A percentile compares a stretch with the other conserved stretches of the same genome.
These are phyloP conservation scores for Plemyria rubiginata DNA, from an alignment of 2,888 invertebrate species.

Conservation along the genomic window DNA sequence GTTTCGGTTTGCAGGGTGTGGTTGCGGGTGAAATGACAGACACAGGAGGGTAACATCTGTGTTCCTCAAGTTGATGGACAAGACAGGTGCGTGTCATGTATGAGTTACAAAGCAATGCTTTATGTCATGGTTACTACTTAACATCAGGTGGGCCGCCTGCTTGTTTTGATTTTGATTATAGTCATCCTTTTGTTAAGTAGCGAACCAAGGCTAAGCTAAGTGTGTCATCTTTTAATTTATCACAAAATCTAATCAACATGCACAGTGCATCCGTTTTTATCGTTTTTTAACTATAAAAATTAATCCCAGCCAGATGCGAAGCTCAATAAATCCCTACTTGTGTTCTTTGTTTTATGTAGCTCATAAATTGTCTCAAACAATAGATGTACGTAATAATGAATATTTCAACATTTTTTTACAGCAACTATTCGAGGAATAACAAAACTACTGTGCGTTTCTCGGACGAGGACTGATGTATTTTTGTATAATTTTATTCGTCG, in stretches of 20 bases:
- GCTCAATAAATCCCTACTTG: slow-evolving; percentile 61
- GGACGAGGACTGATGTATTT: slow-evolving; percentile 46
- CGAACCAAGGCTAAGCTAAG: neutral
- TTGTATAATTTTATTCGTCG: slow-evolving; percentile 26
- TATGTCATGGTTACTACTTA: no score
- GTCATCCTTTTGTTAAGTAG: no score
- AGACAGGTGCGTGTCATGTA: no score
- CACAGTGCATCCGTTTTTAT: slow-evolving; percentile 65
- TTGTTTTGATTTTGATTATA: no score
- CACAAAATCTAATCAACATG: slow-evolving; percentile 55
- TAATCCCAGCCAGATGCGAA: slow-evolving; percentile 65
- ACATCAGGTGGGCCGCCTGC: no score
- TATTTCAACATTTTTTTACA: slow-evolving; percentile 65
- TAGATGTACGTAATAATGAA: slow-evolving; percentile 67
- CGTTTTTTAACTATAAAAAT: slow-evolving; percentile 58
- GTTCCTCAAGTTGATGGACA: no score
- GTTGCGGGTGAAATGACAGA: no score
- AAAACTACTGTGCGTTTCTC: slow-evolving; percentile 48
- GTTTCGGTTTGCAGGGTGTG: no score
- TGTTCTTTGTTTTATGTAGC: slow-evolving; percentile 48
- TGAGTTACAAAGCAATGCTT: no score
- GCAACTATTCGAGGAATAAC: slow-evolving; percentile 30
- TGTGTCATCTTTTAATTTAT: slow-evolving; percentile 62
- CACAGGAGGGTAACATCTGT: no score
- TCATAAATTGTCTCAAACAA: slow-evolving; percentile 70